Percentiles rank a stretch among this genome's conserved stretches.
These are phyloP conservation scores for Drosophila persimilis DNA, from an alignment of 1,140 invertebrate species.

Conservation along the genomic window DNA sequence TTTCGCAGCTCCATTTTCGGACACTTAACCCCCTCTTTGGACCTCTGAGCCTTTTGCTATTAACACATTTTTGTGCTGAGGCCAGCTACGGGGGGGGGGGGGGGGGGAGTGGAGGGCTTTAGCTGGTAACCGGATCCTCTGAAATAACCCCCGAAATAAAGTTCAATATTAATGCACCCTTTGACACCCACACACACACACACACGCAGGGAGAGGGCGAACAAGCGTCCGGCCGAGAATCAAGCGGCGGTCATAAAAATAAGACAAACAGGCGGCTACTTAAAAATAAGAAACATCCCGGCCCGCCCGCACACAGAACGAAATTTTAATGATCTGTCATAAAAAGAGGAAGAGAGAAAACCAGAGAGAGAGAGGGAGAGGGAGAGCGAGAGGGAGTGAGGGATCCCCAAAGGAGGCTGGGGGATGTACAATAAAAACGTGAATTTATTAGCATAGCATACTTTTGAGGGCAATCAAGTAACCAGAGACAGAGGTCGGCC, in stretches of 20 bases:
- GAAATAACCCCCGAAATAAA: constrained; percentile 67
- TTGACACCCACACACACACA: constrained; percentile 53
- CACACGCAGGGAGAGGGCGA: neutral
- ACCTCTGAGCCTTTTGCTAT: constrained; percentile 12
- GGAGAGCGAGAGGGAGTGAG: neutral
- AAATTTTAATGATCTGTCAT: constrained; percentile 80
- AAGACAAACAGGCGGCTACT: constrained; percentile 79
- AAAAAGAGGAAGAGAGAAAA: constrained; percentile 51
- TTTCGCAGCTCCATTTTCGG: no score
- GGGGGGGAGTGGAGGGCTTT: neutral
- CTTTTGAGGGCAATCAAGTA: constrained; percentile 77
- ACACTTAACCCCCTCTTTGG: no score
- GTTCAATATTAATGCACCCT: constrained; percentile 80
- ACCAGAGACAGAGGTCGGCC: constrained; percentile 26
- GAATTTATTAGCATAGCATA: constrained; percentile 80
- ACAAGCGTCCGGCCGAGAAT: constrained; percentile 11
- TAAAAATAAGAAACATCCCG: constrained; percentile 50
- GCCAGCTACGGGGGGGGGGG: constrained; percentile 3
- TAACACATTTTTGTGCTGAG: constrained; percentile 46
- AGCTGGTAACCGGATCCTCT: constrained; percentile 15
- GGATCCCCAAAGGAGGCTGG: constrained; percentile 43
- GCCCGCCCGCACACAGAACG: constrained; percentile 3
- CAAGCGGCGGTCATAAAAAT: constrained; percentile 66
- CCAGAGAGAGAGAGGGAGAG: neutral
- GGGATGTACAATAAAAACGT: constrained; percentile 55